Evolutionary conservation across 2,888 invertebrate genomes (phyloP), one percentile per base, ranked within the genome.

Genomic region (Diloba caeruleocephala): DNA sequence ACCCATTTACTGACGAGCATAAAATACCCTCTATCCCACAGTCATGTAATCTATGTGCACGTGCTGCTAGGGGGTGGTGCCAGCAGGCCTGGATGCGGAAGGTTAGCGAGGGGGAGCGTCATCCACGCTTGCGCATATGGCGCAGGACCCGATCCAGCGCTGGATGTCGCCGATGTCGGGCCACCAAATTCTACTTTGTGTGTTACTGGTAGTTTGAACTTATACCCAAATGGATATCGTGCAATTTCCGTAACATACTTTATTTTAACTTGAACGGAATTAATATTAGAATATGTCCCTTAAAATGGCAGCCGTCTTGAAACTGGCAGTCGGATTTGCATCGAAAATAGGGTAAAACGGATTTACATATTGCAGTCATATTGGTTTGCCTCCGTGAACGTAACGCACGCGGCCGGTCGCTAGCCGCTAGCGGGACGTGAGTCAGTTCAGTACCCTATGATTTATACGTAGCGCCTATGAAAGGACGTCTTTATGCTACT

Each of bases 131-230:
- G n/a, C 19, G 33, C 19, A 33, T n/a, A 2, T 9, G 2, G 2
- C 2, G 33, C 33, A 33, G 1, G 17, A 17, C 6, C 33, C 33
- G n/a, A 17, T 17, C 33, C 17, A 17, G 1, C 33, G n/a, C 19
- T 33, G 10, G 3, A 33, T 33, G 5, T 33, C 33, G 4, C 7
- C 19, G 4, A 19, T 33, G 7, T 10, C 33, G n/a, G 33, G 17
- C 19, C 33, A 33, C 33, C 33, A 33, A 17, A 32, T 32, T 2
- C 32, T 13, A 37, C 36, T 14, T 9, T 25, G 15, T 1, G 32
- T 15, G 2, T 14, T 14, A 25, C 32, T n/a, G 8, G 15, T 32
- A 8, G n/a, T 32, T 32, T 32, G 15, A 4, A 32, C 4, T n/a
- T 3, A 32, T 32, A n/a, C 32, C 32, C 9, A 32, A 32, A 32